phyloP scores from a whole-genome alignment of 1,140 invertebrate species.

The Bombus confusus region DNA sequence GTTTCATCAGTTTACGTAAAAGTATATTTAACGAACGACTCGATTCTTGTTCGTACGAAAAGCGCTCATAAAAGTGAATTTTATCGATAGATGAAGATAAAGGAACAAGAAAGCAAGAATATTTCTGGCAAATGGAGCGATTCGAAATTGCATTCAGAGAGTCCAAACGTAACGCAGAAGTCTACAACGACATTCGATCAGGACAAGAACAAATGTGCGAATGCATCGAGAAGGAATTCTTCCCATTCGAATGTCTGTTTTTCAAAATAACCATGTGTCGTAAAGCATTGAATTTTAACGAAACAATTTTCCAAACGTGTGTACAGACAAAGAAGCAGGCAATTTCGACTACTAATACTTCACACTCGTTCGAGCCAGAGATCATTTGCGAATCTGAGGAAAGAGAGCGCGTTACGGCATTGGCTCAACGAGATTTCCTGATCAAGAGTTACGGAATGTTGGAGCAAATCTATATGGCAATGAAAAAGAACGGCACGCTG shows the following conservation, averaged over 20 bases:
- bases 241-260: neutral
- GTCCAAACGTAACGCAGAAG: constrained; percentile 41
- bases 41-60: too few relatives aligned
- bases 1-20: neutral
- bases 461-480: constrained; percentile 84
- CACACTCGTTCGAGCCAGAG: constrained; percentile 84
- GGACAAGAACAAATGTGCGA: constrained; percentile 34
- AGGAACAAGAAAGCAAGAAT: constrained; percentile 71
- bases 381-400: constrained; percentile 86
- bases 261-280: neutral
- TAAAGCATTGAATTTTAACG: neutral
- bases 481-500: constrained; percentile 84
- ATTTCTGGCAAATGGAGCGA: constrained; percentile 69
- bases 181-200: neutral
- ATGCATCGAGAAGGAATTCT: neutral
- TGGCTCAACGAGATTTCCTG: constrained; percentile 85
- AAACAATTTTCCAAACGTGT: neutral
- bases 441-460: constrained; percentile 86
- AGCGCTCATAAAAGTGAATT: neutral
- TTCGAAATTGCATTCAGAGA: constrained; percentile 66
- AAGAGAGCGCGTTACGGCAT: constrained; percentile 83
- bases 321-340: constrained; percentile 44
- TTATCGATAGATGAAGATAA: constrained; percentile 65
- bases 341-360: constrained; percentile 17
- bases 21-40: neutral